phyloP scores from a whole-genome alignment of 2,113 vertebrate species.

The Hypocryptadius cinnamomeus region DNA sequence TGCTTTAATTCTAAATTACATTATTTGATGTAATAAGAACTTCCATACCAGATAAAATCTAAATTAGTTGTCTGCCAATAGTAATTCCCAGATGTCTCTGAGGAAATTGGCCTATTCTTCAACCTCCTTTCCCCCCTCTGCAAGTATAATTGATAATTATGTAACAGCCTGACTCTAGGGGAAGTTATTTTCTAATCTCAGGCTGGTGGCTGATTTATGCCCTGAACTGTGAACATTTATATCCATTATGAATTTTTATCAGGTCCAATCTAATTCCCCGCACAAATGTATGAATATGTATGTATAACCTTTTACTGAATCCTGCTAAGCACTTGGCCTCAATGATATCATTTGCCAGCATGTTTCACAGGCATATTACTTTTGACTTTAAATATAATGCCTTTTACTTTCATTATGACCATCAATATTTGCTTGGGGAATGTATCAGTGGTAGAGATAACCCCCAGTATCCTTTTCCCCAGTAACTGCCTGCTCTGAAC shows the following conservation, averaged over 20 bases:
- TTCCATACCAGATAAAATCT: slow-evolving; percentile 46
- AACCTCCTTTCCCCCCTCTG: neutral
- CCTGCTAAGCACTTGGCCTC: neutral
- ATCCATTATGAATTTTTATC: slow-evolving; percentile 50
- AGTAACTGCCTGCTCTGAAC: neutral
- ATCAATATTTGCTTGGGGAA: neutral
- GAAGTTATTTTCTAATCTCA: slow-evolving; percentile 36
- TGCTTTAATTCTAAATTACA: slow-evolving; percentile 45
- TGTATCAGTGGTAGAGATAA: neutral
- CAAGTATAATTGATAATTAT: slow-evolving; percentile 40
- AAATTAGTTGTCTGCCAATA: slow-evolving; percentile 44
- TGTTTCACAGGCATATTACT: neutral
- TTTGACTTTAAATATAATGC: neutral
- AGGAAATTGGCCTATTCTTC: slow-evolving; percentile 51
- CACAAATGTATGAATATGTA: slow-evolving; percentile 44
- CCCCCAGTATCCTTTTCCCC: neutral
- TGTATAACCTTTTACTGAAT: slow-evolving; percentile 43
- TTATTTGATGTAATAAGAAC: slow-evolving; percentile 53
- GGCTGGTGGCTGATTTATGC: slow-evolving; percentile 45
- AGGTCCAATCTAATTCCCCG: slow-evolving; percentile 3
- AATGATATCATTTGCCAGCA: neutral
- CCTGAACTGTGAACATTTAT: slow-evolving; percentile 32
- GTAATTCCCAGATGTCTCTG: slow-evolving; percentile 29
- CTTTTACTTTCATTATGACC: neutral
- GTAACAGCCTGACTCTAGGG: slow-evolving; percentile 1